phyloP scores from a whole-genome alignment of 1,140 invertebrate species.

The Cyclina sinensis region DNA sequence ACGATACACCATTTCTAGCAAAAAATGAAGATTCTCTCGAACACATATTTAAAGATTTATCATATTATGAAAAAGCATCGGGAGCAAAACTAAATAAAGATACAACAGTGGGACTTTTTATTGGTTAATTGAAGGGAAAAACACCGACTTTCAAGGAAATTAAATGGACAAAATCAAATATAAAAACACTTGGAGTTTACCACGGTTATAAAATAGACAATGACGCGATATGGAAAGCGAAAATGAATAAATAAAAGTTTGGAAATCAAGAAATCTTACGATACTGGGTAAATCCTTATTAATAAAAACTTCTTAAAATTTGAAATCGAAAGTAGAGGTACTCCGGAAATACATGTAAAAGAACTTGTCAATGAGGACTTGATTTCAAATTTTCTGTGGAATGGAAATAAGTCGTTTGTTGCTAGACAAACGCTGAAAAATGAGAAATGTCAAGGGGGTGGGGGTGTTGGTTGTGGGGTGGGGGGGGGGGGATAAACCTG shows the following conservation, averaged over 20 bases:
- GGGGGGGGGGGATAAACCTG: neutral
- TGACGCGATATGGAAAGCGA: neutral
- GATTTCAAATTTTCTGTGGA: neutral
- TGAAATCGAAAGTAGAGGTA: neutral
- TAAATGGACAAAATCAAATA: neutral
- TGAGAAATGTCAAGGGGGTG: neutral
- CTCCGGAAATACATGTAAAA: neutral
- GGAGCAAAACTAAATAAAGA: conserved; percentile 3
- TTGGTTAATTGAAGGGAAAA: neutral
- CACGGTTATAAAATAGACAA: neutral
- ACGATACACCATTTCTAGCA: neutral
- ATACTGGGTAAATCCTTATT: neutral
- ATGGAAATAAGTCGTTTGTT: too few relatives aligned
- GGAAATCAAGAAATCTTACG: neutral
- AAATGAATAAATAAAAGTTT: neutral
- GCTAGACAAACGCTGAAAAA: too few relatives aligned
- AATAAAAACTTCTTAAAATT: neutral
- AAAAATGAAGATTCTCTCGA: neutral
- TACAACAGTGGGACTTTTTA: neutral
- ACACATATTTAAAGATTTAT: neutral
- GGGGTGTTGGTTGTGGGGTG: too few relatives aligned
- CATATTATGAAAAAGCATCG: neutral
- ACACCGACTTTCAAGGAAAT: neutral
- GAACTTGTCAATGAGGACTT: too few relatives aligned
- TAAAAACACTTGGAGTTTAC: neutral